phyloP scores from a whole-genome alignment of 2,888 invertebrate species.

The Silvanus unidentatus region DNA sequence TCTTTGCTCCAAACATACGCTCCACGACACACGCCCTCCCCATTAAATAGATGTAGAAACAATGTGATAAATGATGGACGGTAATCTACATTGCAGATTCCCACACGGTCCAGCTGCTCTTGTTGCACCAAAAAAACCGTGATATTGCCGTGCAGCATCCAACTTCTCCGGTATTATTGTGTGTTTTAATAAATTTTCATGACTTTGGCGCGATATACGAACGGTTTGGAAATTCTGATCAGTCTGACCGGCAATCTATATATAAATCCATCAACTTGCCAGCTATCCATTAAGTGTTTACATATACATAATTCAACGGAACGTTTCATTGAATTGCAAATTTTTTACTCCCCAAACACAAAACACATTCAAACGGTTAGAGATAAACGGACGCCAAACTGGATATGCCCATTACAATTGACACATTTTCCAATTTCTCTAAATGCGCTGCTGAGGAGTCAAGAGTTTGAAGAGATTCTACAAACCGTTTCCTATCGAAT shows the following conservation, averaged over 20 bases:
- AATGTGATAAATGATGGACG: constrained; percentile 34
- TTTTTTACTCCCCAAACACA: constrained; percentile 10
- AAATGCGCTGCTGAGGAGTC: too few species aligned
- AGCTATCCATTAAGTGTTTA: constrained; percentile 21
- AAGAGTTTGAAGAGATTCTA: too few species aligned
- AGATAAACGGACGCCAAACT: constrained; percentile 16
- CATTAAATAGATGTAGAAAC: constrained; percentile 26
- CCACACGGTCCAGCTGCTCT: not conserved
- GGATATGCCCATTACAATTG: constrained; percentile 12
- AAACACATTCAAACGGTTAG: too few species aligned
- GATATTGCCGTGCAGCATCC: not conserved
- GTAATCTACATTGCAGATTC: constrained; percentile 16
- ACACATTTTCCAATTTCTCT: constrained; percentile 18
- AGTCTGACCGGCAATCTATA: constrained; percentile 11
- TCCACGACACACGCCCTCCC: constrained; percentile 1
- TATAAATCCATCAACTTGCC: constrained; percentile 21
- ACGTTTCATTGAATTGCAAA: constrained; percentile 20
- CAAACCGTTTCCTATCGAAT: not conserved
- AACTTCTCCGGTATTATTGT: too few species aligned
- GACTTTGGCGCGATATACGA: not conserved
- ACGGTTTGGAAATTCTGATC: constrained; percentile 3
- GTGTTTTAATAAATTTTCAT: constrained; percentile 18
- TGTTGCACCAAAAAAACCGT: not conserved
- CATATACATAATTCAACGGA: constrained; percentile 24
- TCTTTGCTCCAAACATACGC: not conserved